These are phyloP conservation scores for Andricus quercusramuli DNA, from an alignment of 2,888 invertebrate genomes.

Conservation along the genomic window DNA sequence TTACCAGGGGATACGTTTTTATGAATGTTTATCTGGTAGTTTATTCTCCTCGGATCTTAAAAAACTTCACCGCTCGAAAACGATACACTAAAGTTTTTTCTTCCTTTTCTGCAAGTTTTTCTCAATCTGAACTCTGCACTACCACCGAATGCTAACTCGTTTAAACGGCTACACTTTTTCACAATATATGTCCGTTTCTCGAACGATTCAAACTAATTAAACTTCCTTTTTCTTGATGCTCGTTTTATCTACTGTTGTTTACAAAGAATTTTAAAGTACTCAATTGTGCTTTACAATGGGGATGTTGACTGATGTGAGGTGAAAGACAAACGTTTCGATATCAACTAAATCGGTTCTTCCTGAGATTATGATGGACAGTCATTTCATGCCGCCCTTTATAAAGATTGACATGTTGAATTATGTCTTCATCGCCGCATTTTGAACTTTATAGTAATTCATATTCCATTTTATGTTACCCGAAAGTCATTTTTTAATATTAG, in stretches of 20 bases:
- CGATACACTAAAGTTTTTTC: background rate
- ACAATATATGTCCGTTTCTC: background rate
- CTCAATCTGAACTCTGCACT: background rate
- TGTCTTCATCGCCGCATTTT: slow-evolving; percentile 9
- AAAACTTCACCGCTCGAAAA: background rate
- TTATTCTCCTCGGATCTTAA: background rate
- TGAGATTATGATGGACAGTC: slow-evolving; percentile 70
- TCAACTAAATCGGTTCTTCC: slow-evolving; percentile 15
- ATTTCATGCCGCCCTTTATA: slow-evolving; percentile 66
- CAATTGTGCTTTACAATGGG: background rate
- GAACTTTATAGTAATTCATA: background rate
- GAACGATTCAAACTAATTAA: slow-evolving; percentile 5
- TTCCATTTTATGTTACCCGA: background rate
- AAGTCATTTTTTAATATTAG: background rate
- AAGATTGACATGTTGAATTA: slow-evolving; percentile 64
- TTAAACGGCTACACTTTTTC: slow-evolving; percentile 2
- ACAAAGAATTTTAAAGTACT: background rate
- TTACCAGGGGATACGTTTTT: background rate
- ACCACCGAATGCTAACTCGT: background rate
- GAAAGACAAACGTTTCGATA: slow-evolving; percentile 21
- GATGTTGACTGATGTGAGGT: slow-evolving; percentile 24
- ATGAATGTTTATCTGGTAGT: background rate
- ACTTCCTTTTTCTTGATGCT: background rate
- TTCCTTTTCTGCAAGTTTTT: background rate
- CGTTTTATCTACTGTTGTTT: background rate